Evolutionary conservation across 2,113 vertebrate genomes (phyloP).

Genomic region (Lanius ludovicianus): DNA sequence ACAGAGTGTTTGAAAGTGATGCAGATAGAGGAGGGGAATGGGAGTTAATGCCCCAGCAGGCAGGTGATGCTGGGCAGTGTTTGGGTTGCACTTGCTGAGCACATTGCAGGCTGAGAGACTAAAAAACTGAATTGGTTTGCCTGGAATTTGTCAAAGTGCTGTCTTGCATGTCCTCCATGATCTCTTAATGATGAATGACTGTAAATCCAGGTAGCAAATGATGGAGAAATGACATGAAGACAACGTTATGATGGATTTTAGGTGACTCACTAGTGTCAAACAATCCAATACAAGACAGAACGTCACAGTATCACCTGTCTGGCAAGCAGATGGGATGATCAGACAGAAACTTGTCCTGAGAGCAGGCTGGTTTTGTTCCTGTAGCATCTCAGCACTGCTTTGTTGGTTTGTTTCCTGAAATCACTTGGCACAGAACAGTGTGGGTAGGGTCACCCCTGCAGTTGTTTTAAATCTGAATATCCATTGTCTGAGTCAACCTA

Average conservation of each 20-base stretch:
- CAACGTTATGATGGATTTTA: not conserved
- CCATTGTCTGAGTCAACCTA: not conserved
- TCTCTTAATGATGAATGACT: constrained; percentile 39
- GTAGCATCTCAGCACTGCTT: not conserved
- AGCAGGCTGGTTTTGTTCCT: not conserved
- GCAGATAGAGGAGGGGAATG: not conserved
- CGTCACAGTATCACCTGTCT: not conserved
- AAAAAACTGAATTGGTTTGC: not conserved
- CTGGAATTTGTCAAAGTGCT: not conserved
- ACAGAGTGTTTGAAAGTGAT: not conserved
- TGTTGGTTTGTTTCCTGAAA: not conserved
- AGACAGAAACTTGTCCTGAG: not conserved
- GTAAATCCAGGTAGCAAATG: not conserved
- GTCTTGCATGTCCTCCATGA: not conserved
- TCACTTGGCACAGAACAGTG: not conserved
- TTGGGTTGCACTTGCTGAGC: not conserved
- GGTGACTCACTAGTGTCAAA: not conserved
- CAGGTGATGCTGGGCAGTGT: not conserved
- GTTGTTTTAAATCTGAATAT: not conserved
- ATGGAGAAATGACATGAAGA: not conserved
- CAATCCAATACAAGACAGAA: not conserved
- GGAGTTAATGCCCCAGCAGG: not conserved
- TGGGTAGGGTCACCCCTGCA: not conserved
- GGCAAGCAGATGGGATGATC: not conserved
- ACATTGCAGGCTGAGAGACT: not conserved